Base-by-base conservation (phyloP, 1,140 invertebrate species). In the Pseudomyrmex concolor region DNA sequence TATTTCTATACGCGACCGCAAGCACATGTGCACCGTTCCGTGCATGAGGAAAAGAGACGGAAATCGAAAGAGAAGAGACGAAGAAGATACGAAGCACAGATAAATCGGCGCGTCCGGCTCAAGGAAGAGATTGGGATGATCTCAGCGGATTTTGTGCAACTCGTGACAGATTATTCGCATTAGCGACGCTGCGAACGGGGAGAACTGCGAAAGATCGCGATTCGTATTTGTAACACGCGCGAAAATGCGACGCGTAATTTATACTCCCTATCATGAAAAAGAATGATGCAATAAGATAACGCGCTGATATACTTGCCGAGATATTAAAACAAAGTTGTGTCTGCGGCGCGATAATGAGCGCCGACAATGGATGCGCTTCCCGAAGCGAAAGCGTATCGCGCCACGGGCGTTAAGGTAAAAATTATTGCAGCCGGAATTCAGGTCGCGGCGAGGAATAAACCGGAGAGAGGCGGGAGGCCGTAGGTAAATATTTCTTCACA, bases 21-120 rank as follows among this genome's bases (percentile, higher is more conserved):
- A 83, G 86, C 70, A 81, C 72, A 45, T 54, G 60, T 54, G 43
- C 72, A 74, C 62, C 57, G 71, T 63, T 15, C 43, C 15, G 57
- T 25, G 17, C 15, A 13, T 15, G 22, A 48, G 59, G 34, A 7
- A 34, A 50, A 74, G 22, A 64, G 43, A 72, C 60, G 51, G 55
- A 48, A 12, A 66, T 19, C 8, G 12, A 25, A 54, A 51, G 50
- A 54, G 45, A 25, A 25, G 48, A 55, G 48, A 34, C 9, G 50
- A 80, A 34, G 54, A 10, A 54, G 64, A 70, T 45, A 25, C 17
- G 66, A 84, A 57, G 57, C 73, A 59, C 60, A 84, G 87, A 89
- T 89, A 86, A 78, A 51, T 68, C 15, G 71, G 25, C 55, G 78
- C 67, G 73, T 89, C 87, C 84, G 84, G 84, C 34, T 89, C 12